Evolutionary conservation across 2,797 vertebrate genomes (phyloP).

Genomic region (Nyctibius grandis): DNA sequence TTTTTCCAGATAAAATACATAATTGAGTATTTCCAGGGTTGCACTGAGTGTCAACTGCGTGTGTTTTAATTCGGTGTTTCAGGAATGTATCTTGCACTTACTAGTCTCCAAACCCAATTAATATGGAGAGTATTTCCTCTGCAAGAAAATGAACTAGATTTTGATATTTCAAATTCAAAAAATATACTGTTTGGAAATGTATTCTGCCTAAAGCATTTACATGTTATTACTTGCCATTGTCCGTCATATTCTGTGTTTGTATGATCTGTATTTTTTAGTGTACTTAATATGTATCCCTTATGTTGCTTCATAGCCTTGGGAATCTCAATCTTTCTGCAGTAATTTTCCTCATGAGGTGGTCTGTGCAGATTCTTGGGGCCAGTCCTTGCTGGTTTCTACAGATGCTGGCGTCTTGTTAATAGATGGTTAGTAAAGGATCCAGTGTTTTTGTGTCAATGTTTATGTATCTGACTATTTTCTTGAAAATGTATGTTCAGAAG

Average conservation of each 20-base stretch:
- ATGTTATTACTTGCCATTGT: conserved; percentile 13
- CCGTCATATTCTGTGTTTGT: neutral
- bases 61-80: neutral
- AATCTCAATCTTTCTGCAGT: conserved; percentile 94
- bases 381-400: conserved; percentile 91
- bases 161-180: neutral
- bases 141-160: neutral
- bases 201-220: neutral
- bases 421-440: conserved; percentile 86
- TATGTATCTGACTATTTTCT: conserved; percentile 32
- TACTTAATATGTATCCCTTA: conserved; percentile 53
- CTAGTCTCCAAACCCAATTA: neutral
- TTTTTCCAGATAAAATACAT: neutral
- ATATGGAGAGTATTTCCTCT: neutral
- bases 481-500: neutral
- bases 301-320: conserved; percentile 89
- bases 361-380: conserved; percentile 96
- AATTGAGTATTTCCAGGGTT: neutral
- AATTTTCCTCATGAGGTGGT: conserved; percentile 91
- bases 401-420: conserved; percentile 92
- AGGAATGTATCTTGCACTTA: neutral
- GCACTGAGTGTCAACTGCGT: neutral
- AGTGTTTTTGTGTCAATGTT: conserved; percentile 32
- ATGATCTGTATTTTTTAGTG: neutral
- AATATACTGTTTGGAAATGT: neutral